Evolutionary conservation across 2,797 vertebrate species (phyloP).

Genomic region (Fundulus diaphanus): DNA sequence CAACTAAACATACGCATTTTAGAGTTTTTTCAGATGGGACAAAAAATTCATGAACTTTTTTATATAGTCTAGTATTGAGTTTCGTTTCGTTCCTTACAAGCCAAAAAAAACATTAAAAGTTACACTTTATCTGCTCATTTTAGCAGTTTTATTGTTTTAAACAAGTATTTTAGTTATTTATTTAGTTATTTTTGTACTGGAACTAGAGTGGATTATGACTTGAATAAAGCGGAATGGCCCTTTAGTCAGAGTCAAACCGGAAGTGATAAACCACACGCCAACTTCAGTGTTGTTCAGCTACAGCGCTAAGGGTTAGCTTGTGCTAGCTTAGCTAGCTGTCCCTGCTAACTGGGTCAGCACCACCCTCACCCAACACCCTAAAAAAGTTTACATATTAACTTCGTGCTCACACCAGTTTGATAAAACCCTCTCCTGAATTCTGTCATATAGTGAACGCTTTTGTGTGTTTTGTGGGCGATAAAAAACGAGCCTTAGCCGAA

Average conservation of each 20-base stretch:
- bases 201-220: background rate
- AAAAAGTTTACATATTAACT: conserved; percentile 48
- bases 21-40: no score
- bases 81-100: no score
- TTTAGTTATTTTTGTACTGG: no score
- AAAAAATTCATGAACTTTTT: background rate
- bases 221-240: background rate
- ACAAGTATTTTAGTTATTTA: no score
- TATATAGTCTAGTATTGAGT: background rate
- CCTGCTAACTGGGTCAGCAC: conserved; percentile 68
- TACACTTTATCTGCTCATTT: no score
- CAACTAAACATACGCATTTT: no score
- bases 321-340: conserved; percentile 66
- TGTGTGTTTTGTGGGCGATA: background rate
- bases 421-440: background rate
- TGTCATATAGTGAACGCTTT: background rate
- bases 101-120: background rate
- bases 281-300: background rate
- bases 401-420: background rate
- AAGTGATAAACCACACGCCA: background rate
- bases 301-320: conserved; percentile 21
- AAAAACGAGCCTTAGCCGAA: background rate
- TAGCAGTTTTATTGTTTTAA: no score
- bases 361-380: conserved; percentile 32
- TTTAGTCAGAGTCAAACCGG: background rate